A percentile compares a stretch with the other conserved stretches of the same genome.
Conservation (phyloP, 2,113 vertebrate species). For the Elachura formosa region DNA sequence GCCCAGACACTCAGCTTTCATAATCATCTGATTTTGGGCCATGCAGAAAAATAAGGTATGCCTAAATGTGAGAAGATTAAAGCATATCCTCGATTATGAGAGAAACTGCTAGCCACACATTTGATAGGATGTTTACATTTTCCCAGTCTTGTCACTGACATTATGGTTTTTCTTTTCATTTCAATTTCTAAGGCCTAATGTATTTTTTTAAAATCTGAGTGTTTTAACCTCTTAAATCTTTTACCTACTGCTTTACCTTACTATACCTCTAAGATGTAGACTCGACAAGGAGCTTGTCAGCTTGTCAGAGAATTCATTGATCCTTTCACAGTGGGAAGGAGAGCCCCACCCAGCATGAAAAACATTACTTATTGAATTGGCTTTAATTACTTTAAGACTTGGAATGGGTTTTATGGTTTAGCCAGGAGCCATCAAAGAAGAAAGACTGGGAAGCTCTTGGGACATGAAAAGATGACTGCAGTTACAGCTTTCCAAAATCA, state of each 20-base stretch:
- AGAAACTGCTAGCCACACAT: neutral
- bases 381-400: slow-evolving; percentile 12
- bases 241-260: neutral
- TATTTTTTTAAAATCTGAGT: neutral
- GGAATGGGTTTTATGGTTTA: neutral
- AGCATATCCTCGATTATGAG: neutral
- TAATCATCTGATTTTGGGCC: neutral
- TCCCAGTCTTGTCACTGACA: neutral
- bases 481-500: neutral
- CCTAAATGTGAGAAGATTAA: neutral
- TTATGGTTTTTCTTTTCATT: neutral
- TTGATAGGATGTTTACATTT: neutral
- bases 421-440: neutral
- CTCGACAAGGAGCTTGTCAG: neutral
- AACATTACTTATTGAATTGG: neutral
- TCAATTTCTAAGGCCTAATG: neutral
- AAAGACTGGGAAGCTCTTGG: neutral
- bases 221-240: neutral
- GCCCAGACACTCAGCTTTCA: neutral
- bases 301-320: neutral
- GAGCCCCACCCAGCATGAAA: neutral
- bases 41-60: neutral
- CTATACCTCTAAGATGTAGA: neutral
- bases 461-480: neutral
- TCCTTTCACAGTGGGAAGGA: neutral